Percentiles rank a stretch among this genome's conserved stretches.
These are phyloP conservation scores for Eugnorisma glareosa DNA, from an alignment of 2,888 invertebrate genomes.

Conservation along the genomic window DNA sequence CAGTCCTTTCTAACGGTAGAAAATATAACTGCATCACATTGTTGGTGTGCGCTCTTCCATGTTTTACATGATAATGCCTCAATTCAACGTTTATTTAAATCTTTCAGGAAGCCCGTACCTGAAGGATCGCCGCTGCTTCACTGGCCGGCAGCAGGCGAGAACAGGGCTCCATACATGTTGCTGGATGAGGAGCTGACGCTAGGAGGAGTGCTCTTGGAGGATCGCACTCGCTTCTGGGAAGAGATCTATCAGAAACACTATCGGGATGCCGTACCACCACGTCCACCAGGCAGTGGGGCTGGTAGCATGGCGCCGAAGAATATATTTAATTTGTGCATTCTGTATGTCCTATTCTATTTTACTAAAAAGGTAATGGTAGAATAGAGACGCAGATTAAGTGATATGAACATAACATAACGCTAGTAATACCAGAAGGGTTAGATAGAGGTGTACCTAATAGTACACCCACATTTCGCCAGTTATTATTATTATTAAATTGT, in stretches of 20 bases:
- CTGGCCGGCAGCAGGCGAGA: constrained; percentile 71
- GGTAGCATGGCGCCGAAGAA: background rate
- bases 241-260: constrained; percentile 74
- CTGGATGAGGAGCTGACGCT: constrained; percentile 67
- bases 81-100: background rate
- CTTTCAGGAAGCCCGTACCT: constrained; percentile 50
- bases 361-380: background rate
- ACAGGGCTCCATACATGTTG: constrained; percentile 73
- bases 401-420: background rate
- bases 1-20: background rate
- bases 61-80: background rate
- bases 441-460: no score
- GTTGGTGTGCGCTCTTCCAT: constrained; percentile 29
- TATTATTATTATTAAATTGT: no score
- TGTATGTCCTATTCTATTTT: background rate
- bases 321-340: background rate
- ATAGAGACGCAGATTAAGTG: background rate
- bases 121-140: constrained; percentile 63
- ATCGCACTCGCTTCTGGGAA: constrained; percentile 74
- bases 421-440: background rate
- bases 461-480: no score
- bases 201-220: constrained; percentile 63
- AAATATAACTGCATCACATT: background rate
- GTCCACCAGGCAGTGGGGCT: constrained; percentile 32
- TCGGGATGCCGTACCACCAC: constrained; percentile 69